Percentiles rank a stretch among this genome's conserved stretches.
Conservation (phyloP, 1,140 invertebrate genomes). For the Megalonaias nervosa region DNA sequence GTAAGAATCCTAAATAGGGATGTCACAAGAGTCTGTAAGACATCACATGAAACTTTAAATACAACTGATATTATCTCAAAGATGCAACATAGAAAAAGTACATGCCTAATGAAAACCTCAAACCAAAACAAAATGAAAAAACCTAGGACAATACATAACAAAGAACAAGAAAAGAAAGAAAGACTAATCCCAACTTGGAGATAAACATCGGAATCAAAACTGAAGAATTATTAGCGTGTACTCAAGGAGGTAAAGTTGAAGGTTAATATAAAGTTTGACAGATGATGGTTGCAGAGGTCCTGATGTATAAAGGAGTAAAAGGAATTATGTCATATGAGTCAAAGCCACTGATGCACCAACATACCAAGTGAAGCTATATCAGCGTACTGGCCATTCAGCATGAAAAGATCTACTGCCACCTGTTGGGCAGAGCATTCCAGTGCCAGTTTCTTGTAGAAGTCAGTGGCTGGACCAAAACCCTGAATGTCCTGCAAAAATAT, state of each 20-base stretch:
- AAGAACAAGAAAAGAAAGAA: too few relatives aligned
- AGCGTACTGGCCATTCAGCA: constrained; percentile 93
- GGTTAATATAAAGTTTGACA: not conserved
- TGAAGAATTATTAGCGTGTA: not conserved
- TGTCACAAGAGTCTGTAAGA: too few relatives aligned
- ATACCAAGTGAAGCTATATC: constrained; percentile 94
- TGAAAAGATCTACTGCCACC: constrained; percentile 95
- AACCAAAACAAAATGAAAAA: too few relatives aligned
- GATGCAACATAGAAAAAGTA: too few relatives aligned
- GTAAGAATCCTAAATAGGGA: too few relatives aligned
- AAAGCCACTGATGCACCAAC: constrained; percentile 62
- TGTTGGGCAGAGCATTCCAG: constrained; percentile 97
- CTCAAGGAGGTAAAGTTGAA: not conserved
- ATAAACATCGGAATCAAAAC: not conserved
- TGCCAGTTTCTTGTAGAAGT: constrained; percentile 98
- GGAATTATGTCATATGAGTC: not conserved
- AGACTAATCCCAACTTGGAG: not conserved
- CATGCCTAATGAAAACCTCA: too few relatives aligned
- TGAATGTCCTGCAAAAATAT: constrained; percentile 63
- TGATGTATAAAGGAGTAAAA: too few relatives aligned
- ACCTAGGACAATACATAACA: too few relatives aligned
- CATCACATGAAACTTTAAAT: too few relatives aligned
- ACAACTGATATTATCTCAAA: too few relatives aligned
- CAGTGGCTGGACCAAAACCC: constrained; percentile 92
- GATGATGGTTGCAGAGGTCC: not conserved